Conservation (phyloP, 1,140 invertebrate genomes). For the Drosophila aff. region DNA sequence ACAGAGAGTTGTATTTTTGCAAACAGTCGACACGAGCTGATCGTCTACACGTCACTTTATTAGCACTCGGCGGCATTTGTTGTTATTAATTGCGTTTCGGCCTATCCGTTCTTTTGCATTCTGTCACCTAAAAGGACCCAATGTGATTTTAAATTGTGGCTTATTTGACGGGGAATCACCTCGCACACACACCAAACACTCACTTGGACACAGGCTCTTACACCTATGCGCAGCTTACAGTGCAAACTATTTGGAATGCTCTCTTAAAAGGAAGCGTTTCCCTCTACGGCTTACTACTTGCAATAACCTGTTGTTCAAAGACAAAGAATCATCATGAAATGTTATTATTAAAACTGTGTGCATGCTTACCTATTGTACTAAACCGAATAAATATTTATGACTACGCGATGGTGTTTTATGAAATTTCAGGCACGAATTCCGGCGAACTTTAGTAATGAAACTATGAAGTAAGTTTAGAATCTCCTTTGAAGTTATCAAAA, state of each 20-base stretch:
- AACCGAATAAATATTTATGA: conserved; percentile 71
- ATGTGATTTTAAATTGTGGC: conserved; percentile 80
- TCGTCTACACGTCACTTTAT: conserved; percentile 29
- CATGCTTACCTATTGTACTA: conserved; percentile 72
- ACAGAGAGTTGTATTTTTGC: conserved; percentile 65
- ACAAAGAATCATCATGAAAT: conserved; percentile 39
- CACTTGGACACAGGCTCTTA: conserved; percentile 21
- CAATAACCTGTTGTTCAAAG: conserved; percentile 63
- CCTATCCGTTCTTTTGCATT: conserved; percentile 44
- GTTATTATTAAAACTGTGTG: conserved; percentile 59
- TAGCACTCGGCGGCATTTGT: conserved; percentile 45
- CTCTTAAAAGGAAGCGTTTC: conserved; percentile 2
- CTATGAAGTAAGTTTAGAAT: background rate
- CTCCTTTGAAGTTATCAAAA: background rate
- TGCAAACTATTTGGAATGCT: conserved; percentile 42
- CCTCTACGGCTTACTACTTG: conserved; percentile 60
- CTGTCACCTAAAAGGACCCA: conserved; percentile 45
- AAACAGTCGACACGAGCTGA: conserved; percentile 39
- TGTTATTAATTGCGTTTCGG: conserved; percentile 43
- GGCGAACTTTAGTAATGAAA: background rate
- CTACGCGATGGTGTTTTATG: conserved; percentile 13
- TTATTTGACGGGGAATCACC: conserved; percentile 39
- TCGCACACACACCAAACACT: conserved; percentile 15
- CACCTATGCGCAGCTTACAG: conserved; percentile 44
- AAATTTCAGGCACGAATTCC: background rate